Conservation (phyloP, 2,888 invertebrate genomes). For the Morpho achilles region DNA sequence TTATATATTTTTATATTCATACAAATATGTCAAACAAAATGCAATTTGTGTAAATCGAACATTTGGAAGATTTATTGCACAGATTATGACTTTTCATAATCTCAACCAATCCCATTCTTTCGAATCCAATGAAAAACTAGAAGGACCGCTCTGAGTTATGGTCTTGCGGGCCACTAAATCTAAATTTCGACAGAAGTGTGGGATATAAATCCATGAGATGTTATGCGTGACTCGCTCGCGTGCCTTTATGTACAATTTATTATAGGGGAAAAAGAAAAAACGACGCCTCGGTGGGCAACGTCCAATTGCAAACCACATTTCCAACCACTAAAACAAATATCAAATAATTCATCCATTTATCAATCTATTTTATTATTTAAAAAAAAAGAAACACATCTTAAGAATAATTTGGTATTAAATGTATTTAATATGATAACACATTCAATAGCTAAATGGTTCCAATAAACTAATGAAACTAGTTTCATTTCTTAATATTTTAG, state of each 20-base stretch:
- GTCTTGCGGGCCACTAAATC: constrained; percentile 72
- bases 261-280: constrained; percentile 57
- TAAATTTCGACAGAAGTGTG: constrained; percentile 76
- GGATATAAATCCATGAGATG: constrained; percentile 74
- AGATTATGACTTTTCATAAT: constrained; percentile 29
- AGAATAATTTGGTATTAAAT: too few species aligned
- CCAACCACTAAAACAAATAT: constrained; percentile 37
- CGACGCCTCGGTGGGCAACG: constrained; percentile 41
- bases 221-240: constrained; percentile 73
- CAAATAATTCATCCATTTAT: constrained; percentile 28
- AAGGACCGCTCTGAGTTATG: constrained; percentile 51
- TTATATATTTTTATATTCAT: too few species aligned
- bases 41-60: too few species aligned
- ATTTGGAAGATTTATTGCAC: constrained; percentile 4
- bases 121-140: constrained; percentile 44
- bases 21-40: too few species aligned
- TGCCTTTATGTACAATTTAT: constrained; percentile 71
- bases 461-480: too few species aligned
- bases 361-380: constrained; percentile 12
- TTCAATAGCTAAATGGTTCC: too few species aligned
- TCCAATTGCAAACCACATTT: constrained; percentile 44
- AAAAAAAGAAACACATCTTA: neutral
- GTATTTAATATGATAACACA: neutral
- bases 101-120: constrained; percentile 36
- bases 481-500: too few species aligned